Conservation (phyloP, 1,140 invertebrate genomes). For the Glossosoma conforme region DNA sequence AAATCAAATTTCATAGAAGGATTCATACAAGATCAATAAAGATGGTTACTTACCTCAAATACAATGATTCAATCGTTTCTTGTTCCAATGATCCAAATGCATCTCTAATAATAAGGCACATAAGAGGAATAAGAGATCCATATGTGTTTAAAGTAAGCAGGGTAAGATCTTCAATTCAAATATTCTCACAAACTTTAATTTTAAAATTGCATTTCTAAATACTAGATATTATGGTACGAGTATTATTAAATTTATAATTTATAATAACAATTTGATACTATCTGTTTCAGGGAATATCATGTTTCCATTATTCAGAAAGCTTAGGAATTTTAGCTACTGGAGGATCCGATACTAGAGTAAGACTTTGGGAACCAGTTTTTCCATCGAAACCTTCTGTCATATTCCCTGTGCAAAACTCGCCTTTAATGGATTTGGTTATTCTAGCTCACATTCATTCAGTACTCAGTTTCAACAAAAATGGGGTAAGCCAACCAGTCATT, state of each 20-base stretch:
- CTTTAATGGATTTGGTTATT: slow-evolving; percentile 41
- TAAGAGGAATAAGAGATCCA: slow-evolving; percentile 35
- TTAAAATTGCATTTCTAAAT: too few relatives aligned
- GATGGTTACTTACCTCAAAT: slow-evolving; percentile 36
- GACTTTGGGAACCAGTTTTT: slow-evolving; percentile 44
- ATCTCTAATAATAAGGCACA: slow-evolving; percentile 39
- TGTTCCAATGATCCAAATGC: slow-evolving; percentile 41
- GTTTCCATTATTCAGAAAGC: slow-evolving; percentile 38
- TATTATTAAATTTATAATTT: too few relatives aligned
- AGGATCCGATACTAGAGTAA: slow-evolving; percentile 37
- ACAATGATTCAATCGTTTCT: slow-evolving; percentile 38
- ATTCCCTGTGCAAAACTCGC: slow-evolving; percentile 35
- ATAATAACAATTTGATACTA: too few relatives aligned
- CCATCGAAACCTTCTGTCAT: slow-evolving; percentile 36
- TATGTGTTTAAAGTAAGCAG: slow-evolving; percentile 41
- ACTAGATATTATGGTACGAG: too few relatives aligned
- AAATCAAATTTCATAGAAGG: slow-evolving; percentile 34
- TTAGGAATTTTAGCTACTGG: slow-evolving; percentile 42
- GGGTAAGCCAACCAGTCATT: slow-evolving; percentile 35
- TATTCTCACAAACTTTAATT: background rate
- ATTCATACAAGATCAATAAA: slow-evolving; percentile 38
- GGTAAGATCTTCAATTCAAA: slow-evolving; percentile 32
- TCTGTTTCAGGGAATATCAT: slow-evolving; percentile 38
- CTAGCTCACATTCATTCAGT: slow-evolving; percentile 36
- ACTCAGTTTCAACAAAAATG: slow-evolving; percentile 42